Evolutionary conservation across 2,888 invertebrate species (phyloP).

Genomic region (Drosophila tanythrix): DNA sequence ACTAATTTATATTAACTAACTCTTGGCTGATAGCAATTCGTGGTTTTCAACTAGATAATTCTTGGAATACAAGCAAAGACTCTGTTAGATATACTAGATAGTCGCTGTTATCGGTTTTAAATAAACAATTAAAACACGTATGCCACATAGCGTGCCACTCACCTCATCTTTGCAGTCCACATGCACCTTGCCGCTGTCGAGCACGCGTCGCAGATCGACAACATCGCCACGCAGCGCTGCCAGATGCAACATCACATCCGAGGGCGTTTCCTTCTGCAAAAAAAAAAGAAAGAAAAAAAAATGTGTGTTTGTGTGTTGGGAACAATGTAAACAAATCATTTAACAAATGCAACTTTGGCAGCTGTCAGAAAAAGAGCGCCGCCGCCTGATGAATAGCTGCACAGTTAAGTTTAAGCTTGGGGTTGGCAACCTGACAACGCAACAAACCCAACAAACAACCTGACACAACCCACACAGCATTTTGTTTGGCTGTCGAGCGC

Average conservation of each 20-base stretch:
- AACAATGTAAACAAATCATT: slow-evolving; percentile 45
- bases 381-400: slow-evolving; percentile 29
- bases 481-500: slow-evolving; percentile 23
- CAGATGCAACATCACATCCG: slow-evolving; percentile 96
- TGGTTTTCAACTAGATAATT: not conserved
- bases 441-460: not conserved
- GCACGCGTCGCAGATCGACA: slow-evolving; percentile 90
- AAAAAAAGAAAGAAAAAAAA: not conserved
- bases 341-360: slow-evolving; percentile 45
- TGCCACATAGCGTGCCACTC: slow-evolving; percentile 66
- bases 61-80: not conserved
- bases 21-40: not conserved
- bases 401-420: not conserved
- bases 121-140: not conserved
- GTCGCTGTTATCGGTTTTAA: not conserved
- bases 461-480: slow-evolving; percentile 15
- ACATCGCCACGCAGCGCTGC: slow-evolving; percentile 95
- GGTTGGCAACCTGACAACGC: slow-evolving; percentile 1
- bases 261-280: slow-evolving; percentile 95
- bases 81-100: not conserved
- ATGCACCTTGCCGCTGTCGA: slow-evolving; percentile 97
- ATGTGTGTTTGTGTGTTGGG: not conserved
- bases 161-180: slow-evolving; percentile 98
- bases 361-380: slow-evolving; percentile 45
- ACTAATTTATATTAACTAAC: not conserved